Conservation (phyloP, 2,888 invertebrate genomes). For the Habrosyne pyritoides region DNA sequence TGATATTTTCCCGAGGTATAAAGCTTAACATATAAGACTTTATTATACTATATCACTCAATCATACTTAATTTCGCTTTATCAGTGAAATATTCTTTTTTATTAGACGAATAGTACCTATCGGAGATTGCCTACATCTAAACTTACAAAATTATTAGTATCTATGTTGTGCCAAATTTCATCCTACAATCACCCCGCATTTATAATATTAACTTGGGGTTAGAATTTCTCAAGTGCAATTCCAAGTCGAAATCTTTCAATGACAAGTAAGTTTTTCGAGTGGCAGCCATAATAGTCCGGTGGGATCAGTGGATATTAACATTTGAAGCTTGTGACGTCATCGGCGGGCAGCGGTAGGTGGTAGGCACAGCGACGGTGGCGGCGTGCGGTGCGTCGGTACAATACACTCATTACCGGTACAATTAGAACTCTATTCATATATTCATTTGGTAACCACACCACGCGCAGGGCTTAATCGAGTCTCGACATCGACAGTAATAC, state of each 20-base stretch:
- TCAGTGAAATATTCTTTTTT: too few species aligned
- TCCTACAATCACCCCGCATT: too few species aligned
- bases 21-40: too few species aligned
- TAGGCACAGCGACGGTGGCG: not conserved
- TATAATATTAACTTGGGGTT: too few species aligned
- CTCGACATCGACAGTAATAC: not conserved
- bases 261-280: not conserved
- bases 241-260: not conserved
- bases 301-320: not conserved
- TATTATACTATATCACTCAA: too few species aligned
- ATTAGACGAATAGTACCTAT: too few species aligned
- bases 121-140: too few species aligned
- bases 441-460: not conserved
- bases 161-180: too few species aligned
- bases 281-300: not conserved
- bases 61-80: too few species aligned
- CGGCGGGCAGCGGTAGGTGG: not conserved
- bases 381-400: not conserved
- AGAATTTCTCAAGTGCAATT: too few species aligned
- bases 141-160: too few species aligned
- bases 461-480: not conserved
- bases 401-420: slow-evolving; percentile 1
- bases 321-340: not conserved
- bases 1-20: too few species aligned
- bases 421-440: slow-evolving; percentile 2